Percentiles rank a stretch among this genome's conserved stretches.
Conservation (phyloP, 2,113 vertebrate species). For the Ptychochromis oligacanthus region DNA sequence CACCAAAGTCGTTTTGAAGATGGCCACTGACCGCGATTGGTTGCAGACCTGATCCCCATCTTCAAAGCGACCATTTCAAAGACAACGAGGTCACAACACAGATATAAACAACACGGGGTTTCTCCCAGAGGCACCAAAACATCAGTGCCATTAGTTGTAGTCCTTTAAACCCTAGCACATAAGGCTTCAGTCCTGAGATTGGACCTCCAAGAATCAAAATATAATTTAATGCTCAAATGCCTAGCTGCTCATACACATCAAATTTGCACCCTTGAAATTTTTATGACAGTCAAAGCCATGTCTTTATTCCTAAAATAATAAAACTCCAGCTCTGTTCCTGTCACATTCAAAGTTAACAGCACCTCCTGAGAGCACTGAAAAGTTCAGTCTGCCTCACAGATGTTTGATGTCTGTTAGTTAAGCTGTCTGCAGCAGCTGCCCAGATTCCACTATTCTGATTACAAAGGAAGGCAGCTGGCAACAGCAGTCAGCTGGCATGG, state of each 20-base stretch:
- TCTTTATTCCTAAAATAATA: neutral
- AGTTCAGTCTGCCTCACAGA: constrained; percentile 9
- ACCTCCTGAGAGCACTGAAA: neutral
- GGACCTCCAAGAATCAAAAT: neutral
- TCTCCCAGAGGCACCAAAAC: neutral
- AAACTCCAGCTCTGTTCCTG: constrained; percentile 6
- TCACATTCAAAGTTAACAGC: neutral
- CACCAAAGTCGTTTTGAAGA: neutral
- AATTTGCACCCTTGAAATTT: neutral
- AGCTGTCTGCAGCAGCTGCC: neutral
- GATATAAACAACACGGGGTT: neutral
- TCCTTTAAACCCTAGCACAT: neutral
- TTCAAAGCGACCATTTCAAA: neutral
- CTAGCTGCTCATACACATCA: neutral
- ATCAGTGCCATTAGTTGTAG: neutral
- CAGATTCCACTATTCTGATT: neutral
- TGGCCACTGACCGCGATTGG: neutral
- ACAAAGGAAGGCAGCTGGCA: neutral
- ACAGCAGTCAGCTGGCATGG: neutral
- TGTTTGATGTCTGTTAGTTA: constrained; percentile 4
- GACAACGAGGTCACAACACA: neutral
- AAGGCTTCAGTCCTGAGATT: neutral
- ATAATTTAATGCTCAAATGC: neutral
- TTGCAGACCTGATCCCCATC: neutral
- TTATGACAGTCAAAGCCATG: neutral